A percentile compares a stretch with the other conserved stretches of the same genome.
Evolutionary conservation across 2,113 vertebrate genomes (phyloP).

Genomic region (Cyprinodon brontotheroides): DNA sequence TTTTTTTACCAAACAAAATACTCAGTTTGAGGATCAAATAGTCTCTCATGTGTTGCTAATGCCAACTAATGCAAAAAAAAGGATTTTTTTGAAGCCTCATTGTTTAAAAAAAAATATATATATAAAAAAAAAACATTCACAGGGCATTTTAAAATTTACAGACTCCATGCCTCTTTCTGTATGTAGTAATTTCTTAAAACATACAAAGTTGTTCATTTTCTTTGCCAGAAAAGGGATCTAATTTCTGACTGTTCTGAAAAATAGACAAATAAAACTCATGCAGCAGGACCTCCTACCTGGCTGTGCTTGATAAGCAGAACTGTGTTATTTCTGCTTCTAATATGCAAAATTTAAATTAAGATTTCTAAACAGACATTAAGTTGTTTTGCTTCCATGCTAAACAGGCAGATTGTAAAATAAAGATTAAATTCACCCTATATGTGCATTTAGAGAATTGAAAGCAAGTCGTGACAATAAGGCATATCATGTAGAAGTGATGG

Average conservation of each 20-base stretch:
- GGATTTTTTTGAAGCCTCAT: constrained; percentile 2
- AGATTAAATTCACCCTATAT: constrained; percentile 4
- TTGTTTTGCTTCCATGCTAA: constrained; percentile 23
- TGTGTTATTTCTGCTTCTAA: constrained; percentile 51
- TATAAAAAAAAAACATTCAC: no score
- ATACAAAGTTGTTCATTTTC: constrained; percentile 51
- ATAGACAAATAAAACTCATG: constrained; percentile 55
- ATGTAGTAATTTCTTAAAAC: constrained; percentile 28
- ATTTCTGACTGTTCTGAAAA: constrained; percentile 59
- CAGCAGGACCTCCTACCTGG: constrained; percentile 35
- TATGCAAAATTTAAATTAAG: constrained; percentile 23
- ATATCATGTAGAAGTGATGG: constrained; percentile 16
- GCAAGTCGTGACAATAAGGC: not conserved
- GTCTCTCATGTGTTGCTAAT: constrained; percentile 30
- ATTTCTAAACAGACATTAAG: constrained; percentile 19
- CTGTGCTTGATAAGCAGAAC: constrained; percentile 46
- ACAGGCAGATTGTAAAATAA: constrained; percentile 27
- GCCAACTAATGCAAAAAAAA: constrained; percentile 15
- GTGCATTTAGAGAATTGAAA: not conserved
- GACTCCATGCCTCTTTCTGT: constrained; percentile 25
- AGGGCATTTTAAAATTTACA: constrained; percentile 32
- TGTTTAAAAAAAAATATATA: constrained; percentile 38
- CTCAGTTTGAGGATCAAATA: constrained; percentile 20
- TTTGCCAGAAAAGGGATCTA: constrained; percentile 50
- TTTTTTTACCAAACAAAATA: constrained; percentile 55